Conservation (phyloP, 2,888 invertebrate genomes). For the Drosophila macrospina region DNA sequence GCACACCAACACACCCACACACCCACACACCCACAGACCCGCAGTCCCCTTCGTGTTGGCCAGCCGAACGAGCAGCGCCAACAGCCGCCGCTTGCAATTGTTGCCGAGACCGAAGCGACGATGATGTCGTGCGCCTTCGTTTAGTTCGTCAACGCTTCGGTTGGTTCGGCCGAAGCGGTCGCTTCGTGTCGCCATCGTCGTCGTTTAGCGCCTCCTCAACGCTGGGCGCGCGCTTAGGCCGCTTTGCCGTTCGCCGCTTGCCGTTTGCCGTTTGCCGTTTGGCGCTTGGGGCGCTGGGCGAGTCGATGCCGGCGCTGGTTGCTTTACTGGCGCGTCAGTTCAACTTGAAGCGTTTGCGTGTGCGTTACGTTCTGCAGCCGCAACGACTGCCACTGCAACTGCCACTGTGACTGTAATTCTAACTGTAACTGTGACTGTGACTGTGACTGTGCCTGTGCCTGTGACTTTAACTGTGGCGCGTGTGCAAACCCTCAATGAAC, state of each 20-base stretch:
- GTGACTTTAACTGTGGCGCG: slow-evolving; percentile 40
- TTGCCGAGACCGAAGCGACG: slow-evolving; percentile 2
- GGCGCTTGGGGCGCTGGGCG: slow-evolving; percentile 49
- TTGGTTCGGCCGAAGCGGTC: neutral
- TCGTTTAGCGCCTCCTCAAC: slow-evolving; percentile 39
- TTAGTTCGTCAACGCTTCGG: slow-evolving; percentile 5
- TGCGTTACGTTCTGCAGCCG: slow-evolving; percentile 77
- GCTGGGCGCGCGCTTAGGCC: slow-evolving; percentile 44
- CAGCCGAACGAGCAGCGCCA: slow-evolving; percentile 25
- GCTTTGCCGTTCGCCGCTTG: slow-evolving; percentile 20
- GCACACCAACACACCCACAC: neutral
- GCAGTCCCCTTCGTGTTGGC: slow-evolving; percentile 7
- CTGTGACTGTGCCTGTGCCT: slow-evolving; percentile 6
- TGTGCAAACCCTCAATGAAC: slow-evolving; percentile 48
- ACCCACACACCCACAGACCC: neutral
- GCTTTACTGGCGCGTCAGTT: slow-evolving; percentile 75
- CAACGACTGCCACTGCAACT: slow-evolving; percentile 36
- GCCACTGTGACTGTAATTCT: slow-evolving; percentile 28
- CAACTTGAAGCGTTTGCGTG: slow-evolving; percentile 84
- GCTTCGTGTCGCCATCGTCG: slow-evolving; percentile 10
- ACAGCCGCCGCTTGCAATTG: slow-evolving; percentile 5
- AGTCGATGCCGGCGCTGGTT: slow-evolving; percentile 59
- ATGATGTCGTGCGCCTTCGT: slow-evolving; percentile 9
- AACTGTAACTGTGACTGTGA: slow-evolving; percentile 21
- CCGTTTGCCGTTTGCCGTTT: slow-evolving; percentile 23